Base-by-base conservation (phyloP, 2,113 vertebrate species). In the Baryphthengus martii region DNA sequence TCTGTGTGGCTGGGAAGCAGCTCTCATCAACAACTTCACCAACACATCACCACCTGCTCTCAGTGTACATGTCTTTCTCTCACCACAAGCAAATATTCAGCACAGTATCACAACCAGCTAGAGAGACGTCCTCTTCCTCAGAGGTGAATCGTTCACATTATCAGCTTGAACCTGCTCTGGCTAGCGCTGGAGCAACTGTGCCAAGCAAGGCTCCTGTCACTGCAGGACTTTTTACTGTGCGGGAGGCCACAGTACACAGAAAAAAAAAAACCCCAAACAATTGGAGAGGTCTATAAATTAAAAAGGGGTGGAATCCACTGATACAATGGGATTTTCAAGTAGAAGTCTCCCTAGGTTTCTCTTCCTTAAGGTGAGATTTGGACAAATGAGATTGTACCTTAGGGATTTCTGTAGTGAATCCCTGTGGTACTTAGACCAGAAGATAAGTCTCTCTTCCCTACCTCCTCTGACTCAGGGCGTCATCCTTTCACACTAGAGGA, bases 41-140 rank as follows among this genome's bases (percentile, higher is more conserved):
- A 70, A 42, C 8, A 3, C 20, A 33, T 20, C 40, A 49, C 24
- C 19, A 26, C 28, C 19, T 70, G 4, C 29, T 40, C 13, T 62
- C 40, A 17, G 17, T 1, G 31, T 21, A 70, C 0, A 1, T 0
- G 0, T 35, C 35, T 29, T 74, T 49, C 17, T 4, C 3, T 24
- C 37, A 31, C 9, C 21, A 29, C 8, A 4, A 49, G 39, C 29
- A 82, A 67, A 81, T 90, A 49, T 50, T 78, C 88, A 81, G 28
- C 24, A 3, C 7, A 61, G 13, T 33, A 59, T 35, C 0, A 0
- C 0, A 0, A 59, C 45, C 17, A 35, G 12, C 44, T 59, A 19
- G 8, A 20, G 20, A 78, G 53, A 29, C 33, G 14, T n/a, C 13
- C 49, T 80, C 23, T 14, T 85, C 25, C 62, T 88, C 58, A 63